Percentiles rank a stretch among this genome's conserved stretches.
Evolutionary conservation across 2,888 invertebrate species (phyloP).

Genomic region (Fragum whitleyi): DNA sequence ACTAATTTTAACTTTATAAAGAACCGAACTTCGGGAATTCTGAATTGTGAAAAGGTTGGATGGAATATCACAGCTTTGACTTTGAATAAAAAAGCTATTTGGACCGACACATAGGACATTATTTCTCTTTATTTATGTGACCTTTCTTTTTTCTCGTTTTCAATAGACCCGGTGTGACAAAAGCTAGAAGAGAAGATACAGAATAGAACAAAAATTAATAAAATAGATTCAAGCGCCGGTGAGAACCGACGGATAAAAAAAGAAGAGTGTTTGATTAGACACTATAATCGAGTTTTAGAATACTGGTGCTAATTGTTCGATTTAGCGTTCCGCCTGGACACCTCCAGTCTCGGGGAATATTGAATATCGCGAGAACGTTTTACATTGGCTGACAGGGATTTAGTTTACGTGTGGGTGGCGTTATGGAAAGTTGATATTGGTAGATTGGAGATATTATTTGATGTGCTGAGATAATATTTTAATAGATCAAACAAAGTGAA

Average conservation of each 20-base stretch:
- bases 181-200: conserved; percentile 15
- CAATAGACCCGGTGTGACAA: conserved; percentile 41
- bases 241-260: conserved; percentile 19
- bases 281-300: conserved; percentile 34
- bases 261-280: conserved; percentile 51
- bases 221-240: conserved; percentile 44
- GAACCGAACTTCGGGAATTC: too few species aligned
- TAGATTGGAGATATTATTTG: not conserved
- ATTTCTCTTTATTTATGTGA: conserved; percentile 20
- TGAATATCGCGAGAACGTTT: conserved; percentile 12
- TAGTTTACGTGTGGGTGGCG: conserved; percentile 30
- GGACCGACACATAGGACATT: not conserved
- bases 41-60: too few species aligned
- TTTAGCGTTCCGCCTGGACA: conserved; percentile 25
- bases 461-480: conserved; percentile 19
- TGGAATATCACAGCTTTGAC: not conserved
- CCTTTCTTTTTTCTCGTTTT: conserved; percentile 24
- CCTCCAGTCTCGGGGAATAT: not conserved
- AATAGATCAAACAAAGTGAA: conserved; percentile 6
- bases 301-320: conserved; percentile 45
- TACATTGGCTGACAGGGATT: conserved; percentile 14
- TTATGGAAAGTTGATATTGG: conserved; percentile 21
- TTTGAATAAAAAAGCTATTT: conserved; percentile 17
- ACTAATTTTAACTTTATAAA: too few species aligned
- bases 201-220: conserved; percentile 46